These are phyloP conservation scores for Drosophila leonis DNA, from an alignment of 2,888 invertebrate genomes.

Conservation along the genomic window DNA sequence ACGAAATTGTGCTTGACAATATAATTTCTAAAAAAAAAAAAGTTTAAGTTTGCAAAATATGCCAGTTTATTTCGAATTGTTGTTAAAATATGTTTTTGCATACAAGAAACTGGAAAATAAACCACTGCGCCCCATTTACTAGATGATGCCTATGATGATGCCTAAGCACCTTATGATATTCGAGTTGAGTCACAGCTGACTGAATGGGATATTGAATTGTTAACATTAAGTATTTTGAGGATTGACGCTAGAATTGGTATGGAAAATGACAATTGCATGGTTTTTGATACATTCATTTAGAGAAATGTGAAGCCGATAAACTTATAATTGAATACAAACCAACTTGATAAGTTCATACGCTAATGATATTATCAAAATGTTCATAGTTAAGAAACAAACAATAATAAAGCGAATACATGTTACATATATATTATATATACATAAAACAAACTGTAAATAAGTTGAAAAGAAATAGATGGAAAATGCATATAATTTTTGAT, in stretches of 20 bases:
- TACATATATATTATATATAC: background rate
- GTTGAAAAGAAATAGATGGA: conserved; percentile 42
- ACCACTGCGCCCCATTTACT: conserved; percentile 41
- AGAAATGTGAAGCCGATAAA: conserved; percentile 48
- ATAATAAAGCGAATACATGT: conserved; percentile 33
- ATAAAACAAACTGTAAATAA: conserved; percentile 64
- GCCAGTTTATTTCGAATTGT: background rate
- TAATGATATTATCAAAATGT: conserved; percentile 73
- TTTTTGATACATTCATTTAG: conserved; percentile 62
- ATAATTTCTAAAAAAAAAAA: conserved; percentile 76
- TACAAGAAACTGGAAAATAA: conserved; percentile 22
- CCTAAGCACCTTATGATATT: conserved; percentile 38
- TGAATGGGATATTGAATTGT: conserved; percentile 55
- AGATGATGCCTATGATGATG: conserved; percentile 24
- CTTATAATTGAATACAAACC: conserved; percentile 9
- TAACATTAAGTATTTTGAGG: conserved; percentile 56
- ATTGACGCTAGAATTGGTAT: conserved; percentile 44
- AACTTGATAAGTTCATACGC: conserved; percentile 42
- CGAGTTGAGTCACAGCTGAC: conserved; percentile 39
- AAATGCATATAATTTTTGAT: conserved; percentile 67
- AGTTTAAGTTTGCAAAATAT: conserved; percentile 16
- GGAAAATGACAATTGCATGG: conserved; percentile 52
- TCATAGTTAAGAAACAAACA: conserved; percentile 75
- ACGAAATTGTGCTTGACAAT: conserved; percentile 84
- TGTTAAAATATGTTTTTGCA: conserved; percentile 17